Conservation (phyloP, 92 coral and sea anemone species). For the Metridium senile region DNA sequence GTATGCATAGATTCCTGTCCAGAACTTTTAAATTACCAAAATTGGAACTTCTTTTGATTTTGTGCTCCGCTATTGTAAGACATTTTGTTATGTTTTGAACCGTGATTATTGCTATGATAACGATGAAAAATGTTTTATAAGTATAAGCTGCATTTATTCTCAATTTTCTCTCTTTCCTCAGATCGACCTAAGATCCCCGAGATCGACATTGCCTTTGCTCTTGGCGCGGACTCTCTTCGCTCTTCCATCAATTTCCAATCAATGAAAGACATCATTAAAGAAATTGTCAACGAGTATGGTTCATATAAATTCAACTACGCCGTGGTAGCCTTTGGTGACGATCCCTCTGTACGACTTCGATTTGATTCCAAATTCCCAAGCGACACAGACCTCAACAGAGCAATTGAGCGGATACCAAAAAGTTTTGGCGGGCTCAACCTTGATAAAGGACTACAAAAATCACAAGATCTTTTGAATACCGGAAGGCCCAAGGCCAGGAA, state of each 20-base stretch:
- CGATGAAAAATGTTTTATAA: too few relatives aligned
- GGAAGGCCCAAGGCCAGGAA: conserved; percentile 69
- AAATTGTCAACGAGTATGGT: conserved; percentile 65
- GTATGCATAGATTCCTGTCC: too few relatives aligned
- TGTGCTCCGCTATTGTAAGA: too few relatives aligned
- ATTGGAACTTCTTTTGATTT: too few relatives aligned
- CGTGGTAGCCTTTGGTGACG: conserved; percentile 52
- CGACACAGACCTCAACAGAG: conserved; percentile 40
- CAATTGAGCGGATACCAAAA: conserved; percentile 40
- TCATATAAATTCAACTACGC: conserved; percentile 57
- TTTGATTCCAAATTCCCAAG: conserved; percentile 48
- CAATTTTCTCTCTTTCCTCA: neutral
- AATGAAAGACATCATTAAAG: conserved; percentile 71
- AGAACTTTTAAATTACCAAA: too few relatives aligned
- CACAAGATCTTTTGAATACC: conserved; percentile 48
- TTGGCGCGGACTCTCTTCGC: conserved; percentile 57
- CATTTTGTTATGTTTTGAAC: too few relatives aligned
- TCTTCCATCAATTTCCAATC: conserved; percentile 55
- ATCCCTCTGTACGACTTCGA: conserved; percentile 39
- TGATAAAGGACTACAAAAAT: conserved; percentile 52
- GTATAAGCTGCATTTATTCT: too few relatives aligned
- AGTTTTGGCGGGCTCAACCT: conserved; percentile 43
- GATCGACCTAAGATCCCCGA: conserved; percentile 44
- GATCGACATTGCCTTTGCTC: conserved; percentile 69
- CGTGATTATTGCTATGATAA: too few relatives aligned